phyloP scores from a whole-genome alignment of 2,797 vertebrate species.

The Platyrinchus mystaceus region DNA sequence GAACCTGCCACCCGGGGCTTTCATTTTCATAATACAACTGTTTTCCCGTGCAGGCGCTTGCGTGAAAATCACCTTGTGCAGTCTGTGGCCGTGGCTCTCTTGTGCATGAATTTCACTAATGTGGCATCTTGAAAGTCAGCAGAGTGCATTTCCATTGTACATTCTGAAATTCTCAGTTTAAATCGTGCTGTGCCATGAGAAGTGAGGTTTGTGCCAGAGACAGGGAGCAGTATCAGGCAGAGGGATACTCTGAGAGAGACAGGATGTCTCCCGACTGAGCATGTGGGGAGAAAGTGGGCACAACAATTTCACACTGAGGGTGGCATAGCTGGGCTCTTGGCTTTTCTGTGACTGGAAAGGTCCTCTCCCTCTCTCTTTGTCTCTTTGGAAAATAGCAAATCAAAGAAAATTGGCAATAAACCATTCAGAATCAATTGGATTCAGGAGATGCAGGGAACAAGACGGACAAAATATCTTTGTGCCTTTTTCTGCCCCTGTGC shows the following conservation, averaged over 20 bases:
- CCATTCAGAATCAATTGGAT: background rate
- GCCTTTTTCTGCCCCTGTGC: background rate
- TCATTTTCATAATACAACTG: constrained; percentile 1
- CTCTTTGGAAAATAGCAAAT: background rate
- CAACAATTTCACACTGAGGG: rapidly evolving
- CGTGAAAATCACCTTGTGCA: background rate
- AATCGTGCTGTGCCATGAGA: background rate
- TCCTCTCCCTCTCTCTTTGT: background rate
- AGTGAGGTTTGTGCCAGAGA: background rate
- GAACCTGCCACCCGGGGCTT: background rate
- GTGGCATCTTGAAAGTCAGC: background rate
- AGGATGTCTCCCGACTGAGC: background rate
- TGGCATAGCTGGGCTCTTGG: background rate
- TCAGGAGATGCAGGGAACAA: background rate
- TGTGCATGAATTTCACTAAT: background rate
- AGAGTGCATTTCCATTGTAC: background rate
- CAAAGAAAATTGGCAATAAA: background rate
- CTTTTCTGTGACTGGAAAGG: background rate
- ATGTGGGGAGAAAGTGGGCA: rapidly evolving
- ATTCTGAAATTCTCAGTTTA: background rate
- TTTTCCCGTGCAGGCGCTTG: background rate
- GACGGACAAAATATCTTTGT: background rate
- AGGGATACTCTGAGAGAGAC: background rate
- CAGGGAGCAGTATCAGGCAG: background rate
- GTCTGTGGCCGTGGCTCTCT: background rate